Evolutionary conservation across 2,797 vertebrate genomes (phyloP).

Genomic region (Xyrichtys novacula): DNA sequence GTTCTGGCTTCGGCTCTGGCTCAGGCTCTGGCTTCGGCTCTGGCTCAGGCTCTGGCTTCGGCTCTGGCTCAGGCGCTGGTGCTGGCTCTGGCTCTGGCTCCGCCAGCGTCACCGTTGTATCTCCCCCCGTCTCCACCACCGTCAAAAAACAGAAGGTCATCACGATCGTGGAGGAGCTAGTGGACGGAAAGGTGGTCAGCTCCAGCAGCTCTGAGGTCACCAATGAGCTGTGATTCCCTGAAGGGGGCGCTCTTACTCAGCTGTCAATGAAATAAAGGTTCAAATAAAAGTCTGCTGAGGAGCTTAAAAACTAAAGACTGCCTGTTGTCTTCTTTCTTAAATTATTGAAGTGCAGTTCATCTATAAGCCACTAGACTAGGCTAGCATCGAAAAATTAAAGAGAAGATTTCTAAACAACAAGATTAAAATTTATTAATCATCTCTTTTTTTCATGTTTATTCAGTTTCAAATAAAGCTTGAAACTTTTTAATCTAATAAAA

Average conservation of each 20-base stretch:
- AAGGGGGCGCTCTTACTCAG: background rate
- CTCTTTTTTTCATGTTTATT: too few relatives aligned
- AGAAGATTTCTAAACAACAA: too few relatives aligned
- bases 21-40: too few relatives aligned
- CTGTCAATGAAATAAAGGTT: background rate
- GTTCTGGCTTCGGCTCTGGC: too few relatives aligned
- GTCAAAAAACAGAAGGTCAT: constrained; percentile 80
- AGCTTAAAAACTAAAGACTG: constrained; percentile 11
- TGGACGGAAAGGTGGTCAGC: constrained; percentile 85
- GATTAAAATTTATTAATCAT: too few relatives aligned
- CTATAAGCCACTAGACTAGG: constrained; percentile 1
- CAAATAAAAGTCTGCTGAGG: constrained; percentile 40
- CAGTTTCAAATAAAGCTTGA: too few relatives aligned
- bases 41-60: too few relatives aligned
- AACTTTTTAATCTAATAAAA: too few relatives aligned
- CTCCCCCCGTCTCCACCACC: background rate
- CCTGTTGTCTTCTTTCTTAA: constrained; percentile 9
- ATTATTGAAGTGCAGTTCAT: constrained; percentile 1
- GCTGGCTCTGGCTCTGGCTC: too few relatives aligned
- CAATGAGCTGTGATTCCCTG: background rate
- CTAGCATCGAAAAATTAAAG: too few relatives aligned
- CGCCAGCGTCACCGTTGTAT: background rate
- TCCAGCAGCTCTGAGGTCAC: background rate
- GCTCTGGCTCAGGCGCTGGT: too few relatives aligned
- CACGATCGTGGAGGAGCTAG: constrained; percentile 85